Evolutionary conservation across 2,888 invertebrate genomes (phyloP).

Genomic region (Monoplex corrugatus): DNA sequence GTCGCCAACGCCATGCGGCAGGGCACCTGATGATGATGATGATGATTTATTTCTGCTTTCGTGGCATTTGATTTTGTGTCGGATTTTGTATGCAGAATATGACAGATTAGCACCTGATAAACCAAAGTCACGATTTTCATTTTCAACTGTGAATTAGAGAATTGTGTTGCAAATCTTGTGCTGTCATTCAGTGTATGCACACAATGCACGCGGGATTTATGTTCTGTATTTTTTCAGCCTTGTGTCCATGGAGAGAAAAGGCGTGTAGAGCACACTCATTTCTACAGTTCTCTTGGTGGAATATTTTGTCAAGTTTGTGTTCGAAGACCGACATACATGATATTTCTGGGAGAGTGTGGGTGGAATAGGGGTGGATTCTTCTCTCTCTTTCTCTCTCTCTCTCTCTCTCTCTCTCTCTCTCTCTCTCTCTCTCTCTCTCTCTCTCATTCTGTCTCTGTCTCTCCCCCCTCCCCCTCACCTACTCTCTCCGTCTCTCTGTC

Average conservation of each 20-base stretch:
- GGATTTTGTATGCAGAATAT: too few relatives aligned
- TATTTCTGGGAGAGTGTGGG: too few relatives aligned
- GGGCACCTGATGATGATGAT: too few relatives aligned
- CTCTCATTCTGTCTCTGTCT: neutral
- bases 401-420: slow-evolving; percentile 22
- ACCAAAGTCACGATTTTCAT: too few relatives aligned
- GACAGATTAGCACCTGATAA: too few relatives aligned
- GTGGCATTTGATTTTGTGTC: too few relatives aligned
- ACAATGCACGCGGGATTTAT: neutral
- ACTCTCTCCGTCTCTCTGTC: slow-evolving; percentile 1
- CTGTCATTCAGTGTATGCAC: neutral
- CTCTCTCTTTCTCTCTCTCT: slow-evolving; percentile 28
- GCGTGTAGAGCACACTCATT: too few relatives aligned
- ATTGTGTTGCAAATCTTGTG: neutral
- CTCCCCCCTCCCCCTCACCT: neutral
- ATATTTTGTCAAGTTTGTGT: neutral
- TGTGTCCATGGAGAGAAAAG: too few relatives aligned
- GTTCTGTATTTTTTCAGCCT: neutral
- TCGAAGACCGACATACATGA: neutral
- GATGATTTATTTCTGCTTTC: too few relatives aligned
- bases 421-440: neutral
- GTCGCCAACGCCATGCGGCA: too few relatives aligned
- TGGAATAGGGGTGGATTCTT: too few relatives aligned
- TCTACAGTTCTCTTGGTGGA: neutral
- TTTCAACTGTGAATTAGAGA: too few relatives aligned